Base-by-base conservation (phyloP, 2,888 invertebrate species). In the Oscheius sp. region DNA sequence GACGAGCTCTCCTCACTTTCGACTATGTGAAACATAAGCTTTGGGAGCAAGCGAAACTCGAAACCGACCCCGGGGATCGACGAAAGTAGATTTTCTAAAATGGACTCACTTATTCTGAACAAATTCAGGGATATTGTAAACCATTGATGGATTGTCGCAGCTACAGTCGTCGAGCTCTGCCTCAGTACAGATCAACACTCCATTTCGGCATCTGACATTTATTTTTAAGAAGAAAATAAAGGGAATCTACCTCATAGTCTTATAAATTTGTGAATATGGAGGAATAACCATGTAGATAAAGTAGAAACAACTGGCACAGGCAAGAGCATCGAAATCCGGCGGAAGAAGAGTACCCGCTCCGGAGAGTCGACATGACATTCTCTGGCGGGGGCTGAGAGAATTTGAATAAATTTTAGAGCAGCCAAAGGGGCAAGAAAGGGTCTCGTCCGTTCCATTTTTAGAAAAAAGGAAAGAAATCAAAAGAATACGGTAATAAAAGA, bases 71-170 rank as follows among this genome's bases (percentile, higher is more conserved):
- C 23, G 35, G 58, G 25, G 13, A 23, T 25, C 27, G 58, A 27
- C 27, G 46, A 25, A 49, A 18, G 23, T 35, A n/a, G 18, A 56
- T 55, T 72, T 41, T 35, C 35, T 9, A 35, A 35, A 35, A n/a
- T 16, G 56, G 43, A 75, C 77, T 72, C 25, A 81, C 83, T 72
- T 70, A 52, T 82, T 81, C 12, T 69, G 25, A 25, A 79, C 78
- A 55, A 77, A 84, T 35, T 81, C 79, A 27, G 76, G 80, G n/a
- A 84, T 66, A 59, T 84, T 84, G 74, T 71, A 84, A 41, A 84
- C 80, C 41, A 64, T 45, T 0, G 56, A 6, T 0, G 70, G 69
- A 59, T 80, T 76, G 16, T 59, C 55, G 55, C 84, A 84, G 59
- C 64, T 53, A 68, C 84, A 82, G 6, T 41, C 46, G 6, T 53